Percentiles rank a stretch among this genome's conserved stretches.
phyloP scores from a whole-genome alignment of 2,113 vertebrate genomes.

The Rhodinocichla rosea region DNA sequence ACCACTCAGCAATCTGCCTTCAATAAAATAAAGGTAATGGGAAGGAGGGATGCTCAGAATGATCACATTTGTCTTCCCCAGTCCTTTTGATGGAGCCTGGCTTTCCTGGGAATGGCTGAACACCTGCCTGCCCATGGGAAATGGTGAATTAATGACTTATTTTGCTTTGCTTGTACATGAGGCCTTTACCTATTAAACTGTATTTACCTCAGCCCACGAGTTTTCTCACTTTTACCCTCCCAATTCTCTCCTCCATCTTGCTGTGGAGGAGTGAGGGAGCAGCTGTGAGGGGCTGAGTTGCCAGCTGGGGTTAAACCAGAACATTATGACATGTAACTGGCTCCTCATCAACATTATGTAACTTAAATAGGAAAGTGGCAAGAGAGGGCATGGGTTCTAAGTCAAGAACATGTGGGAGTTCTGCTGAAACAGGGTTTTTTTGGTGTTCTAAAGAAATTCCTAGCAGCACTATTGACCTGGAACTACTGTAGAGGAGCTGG shows the following conservation, averaged over 20 bases:
- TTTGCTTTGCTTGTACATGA: background rate
- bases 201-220: background rate
- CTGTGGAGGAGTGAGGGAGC: background rate
- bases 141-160: background rate
- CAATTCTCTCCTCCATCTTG: background rate
- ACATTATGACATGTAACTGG: background rate
- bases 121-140: background rate
- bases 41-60: background rate
- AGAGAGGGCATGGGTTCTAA: background rate
- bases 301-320: background rate
- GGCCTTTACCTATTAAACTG: background rate
- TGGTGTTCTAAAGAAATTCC: background rate
- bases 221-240: background rate
- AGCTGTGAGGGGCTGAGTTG: background rate
- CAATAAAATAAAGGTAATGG: background rate
- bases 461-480: background rate
- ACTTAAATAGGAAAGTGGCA: background rate
- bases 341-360: background rate
- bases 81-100: background rate
- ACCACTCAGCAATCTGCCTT: background rate
- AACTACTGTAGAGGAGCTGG: background rate
- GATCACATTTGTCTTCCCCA: background rate
- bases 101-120: background rate
- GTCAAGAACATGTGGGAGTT: background rate
- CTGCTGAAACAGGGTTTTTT: background rate